Base-by-base conservation (phyloP, 2,888 invertebrate genomes). In the Lomographa bimaculata region DNA sequence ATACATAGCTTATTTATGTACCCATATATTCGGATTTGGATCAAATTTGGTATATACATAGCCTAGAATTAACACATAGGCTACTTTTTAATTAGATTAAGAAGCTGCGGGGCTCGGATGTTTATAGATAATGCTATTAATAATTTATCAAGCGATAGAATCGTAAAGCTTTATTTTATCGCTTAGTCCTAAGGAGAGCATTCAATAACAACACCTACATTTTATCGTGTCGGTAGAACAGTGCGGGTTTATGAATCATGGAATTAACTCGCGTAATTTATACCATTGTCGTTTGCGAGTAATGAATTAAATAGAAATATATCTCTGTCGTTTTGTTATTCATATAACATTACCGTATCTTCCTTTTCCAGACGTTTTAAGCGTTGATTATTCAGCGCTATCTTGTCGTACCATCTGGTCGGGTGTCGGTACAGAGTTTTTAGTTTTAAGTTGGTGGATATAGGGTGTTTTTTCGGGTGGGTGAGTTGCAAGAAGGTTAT, bases 371-470 rank as follows among this genome's bases (percentile, higher is more conserved):
- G 86, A 84, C 85, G 83, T 86, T 87, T 83, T 83, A 86, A 86
- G 84, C 84, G 87, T 87, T 89, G 89, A 87, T 89, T 89, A 89
- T 89, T 86, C 86, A 83, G 80, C 79, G 79, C 74, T 86, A 87
- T 87, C 86, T 67, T 63, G 56, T 62, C 63, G 71, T 71, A 77
- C 79, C 89, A 87, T 89, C 89, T 89, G 86, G 65, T 71, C 48
- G 40, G 43, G 32, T 50, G 32, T 50, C 48, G 51, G 45, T 41
- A 30, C 43, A 17, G 53, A 53, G 60, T 74, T 70, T 71, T 51
- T 54, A 60, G 59, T 72, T 69, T 74, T 64, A 57, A 39, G 14
- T 35, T 26, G 28, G 48, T 34, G 52, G 52, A 12, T 56, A 71
- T 84, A 86, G 68, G 67, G 78, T 57, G 54, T 60, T 55, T 69